Evolutionary conservation across 2,113 vertebrate genomes (phyloP).

Genomic region (Ageneiosus marmoratus): DNA sequence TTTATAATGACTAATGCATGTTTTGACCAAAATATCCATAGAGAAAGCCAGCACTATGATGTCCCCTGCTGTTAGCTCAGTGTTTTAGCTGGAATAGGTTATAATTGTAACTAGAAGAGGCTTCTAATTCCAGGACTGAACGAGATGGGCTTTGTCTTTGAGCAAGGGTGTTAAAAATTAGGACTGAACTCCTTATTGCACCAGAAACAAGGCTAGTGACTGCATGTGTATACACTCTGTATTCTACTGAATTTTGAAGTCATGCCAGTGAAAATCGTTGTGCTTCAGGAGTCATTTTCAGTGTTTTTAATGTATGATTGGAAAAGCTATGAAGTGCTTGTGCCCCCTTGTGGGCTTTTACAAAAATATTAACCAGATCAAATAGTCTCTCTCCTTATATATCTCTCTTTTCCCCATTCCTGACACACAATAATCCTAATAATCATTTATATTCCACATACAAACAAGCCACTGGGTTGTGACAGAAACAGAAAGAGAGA

Average conservation of each 20-base stretch:
- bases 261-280: background rate
- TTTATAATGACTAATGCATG: background rate
- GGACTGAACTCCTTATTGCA: background rate
- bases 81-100: background rate
- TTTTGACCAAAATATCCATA: background rate
- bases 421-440: no score
- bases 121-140: background rate
- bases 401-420: background rate
- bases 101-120: background rate
- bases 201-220: background rate
- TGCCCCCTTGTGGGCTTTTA: conserved; percentile 30
- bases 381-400: background rate
- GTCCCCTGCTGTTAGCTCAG: background rate
- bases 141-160: background rate
- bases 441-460: no score
- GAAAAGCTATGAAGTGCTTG: conserved; percentile 9
- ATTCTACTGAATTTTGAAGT: background rate
- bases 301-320: background rate
- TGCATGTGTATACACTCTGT: background rate
- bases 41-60: background rate
- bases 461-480: background rate
- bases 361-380: background rate
- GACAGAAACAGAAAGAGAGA: background rate
- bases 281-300: background rate
- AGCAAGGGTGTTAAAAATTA: background rate